Percentiles rank a stretch among this genome's conserved stretches.
phyloP scores from a whole-genome alignment of 64 coral and sea anemone genomes.

The Astreopora myriophthalma region DNA sequence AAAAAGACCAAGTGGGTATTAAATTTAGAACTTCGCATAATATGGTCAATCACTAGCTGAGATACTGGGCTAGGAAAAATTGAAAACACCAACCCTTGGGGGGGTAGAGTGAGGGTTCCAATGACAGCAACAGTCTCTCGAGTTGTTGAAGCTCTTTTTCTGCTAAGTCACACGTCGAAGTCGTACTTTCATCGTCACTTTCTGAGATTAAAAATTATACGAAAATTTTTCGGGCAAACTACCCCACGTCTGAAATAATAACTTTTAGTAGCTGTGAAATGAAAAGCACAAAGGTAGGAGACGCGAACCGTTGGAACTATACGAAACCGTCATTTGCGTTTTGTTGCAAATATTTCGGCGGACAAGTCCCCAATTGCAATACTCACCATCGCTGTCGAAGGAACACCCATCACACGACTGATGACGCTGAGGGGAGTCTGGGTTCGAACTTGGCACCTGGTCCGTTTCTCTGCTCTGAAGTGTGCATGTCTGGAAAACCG shows the following conservation, averaged over 20 bases:
- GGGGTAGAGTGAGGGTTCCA: conserved; percentile 74
- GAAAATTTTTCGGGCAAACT: background rate
- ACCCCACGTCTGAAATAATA: too few species aligned
- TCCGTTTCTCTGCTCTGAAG: background rate
- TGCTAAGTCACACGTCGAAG: conserved; percentile 44
- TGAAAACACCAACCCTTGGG: background rate
- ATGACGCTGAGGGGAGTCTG: conserved; percentile 54
- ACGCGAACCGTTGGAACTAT: background rate
- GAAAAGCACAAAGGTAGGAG: background rate
- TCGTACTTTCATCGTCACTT: conserved; percentile 40
- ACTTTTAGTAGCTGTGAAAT: background rate
- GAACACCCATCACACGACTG: conserved; percentile 50
- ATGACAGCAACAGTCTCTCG: conserved; percentile 69
- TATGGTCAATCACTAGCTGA: background rate
- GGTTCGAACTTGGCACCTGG: conserved; percentile 69
- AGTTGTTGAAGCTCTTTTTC: conserved; percentile 76
- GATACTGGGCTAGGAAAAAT: background rate
- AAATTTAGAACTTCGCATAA: too few species aligned
- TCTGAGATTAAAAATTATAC: background rate
- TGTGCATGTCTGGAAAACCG: background rate
- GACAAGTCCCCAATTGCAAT: background rate
- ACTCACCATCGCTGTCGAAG: conserved; percentile 78
- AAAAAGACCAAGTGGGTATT: too few species aligned
- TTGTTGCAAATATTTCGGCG: background rate
- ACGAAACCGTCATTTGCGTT: too few species aligned